phyloP scores from a whole-genome alignment of 1,140 invertebrate genomes.

The Carposina sasakii region DNA sequence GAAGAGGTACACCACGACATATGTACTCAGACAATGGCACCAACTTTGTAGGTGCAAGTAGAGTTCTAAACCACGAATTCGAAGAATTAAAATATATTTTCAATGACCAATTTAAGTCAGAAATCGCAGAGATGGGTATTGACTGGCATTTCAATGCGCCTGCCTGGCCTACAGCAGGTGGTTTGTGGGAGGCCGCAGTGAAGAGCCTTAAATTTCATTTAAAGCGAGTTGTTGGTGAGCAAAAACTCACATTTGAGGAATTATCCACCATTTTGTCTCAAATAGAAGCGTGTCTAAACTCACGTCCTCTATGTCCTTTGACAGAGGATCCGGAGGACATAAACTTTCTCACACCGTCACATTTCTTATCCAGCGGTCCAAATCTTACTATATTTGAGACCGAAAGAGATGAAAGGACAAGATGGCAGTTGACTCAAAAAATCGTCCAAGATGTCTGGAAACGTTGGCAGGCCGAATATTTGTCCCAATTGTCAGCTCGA shows the following conservation, averaged over 20 bases:
- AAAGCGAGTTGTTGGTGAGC: constrained; percentile 25
- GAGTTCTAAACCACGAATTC: constrained; percentile 4
- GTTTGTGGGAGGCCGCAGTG: constrained; percentile 25
- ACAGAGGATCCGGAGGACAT: constrained; percentile 15
- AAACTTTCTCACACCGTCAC: constrained; percentile 9
- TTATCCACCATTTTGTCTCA: constrained; percentile 26
- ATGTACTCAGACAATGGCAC: not conserved
- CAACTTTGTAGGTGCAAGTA: not conserved
- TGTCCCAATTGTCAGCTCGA: constrained; percentile 22
- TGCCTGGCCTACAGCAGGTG: constrained; percentile 34
- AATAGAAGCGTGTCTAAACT: not conserved
- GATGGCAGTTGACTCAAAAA: constrained; percentile 14
- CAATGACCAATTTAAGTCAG: not conserved
- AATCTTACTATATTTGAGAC: constrained; percentile 4
- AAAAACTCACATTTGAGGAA: constrained; percentile 9
- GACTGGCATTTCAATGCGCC: constrained; percentile 46
- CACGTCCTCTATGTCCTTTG: not conserved
- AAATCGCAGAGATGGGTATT: constrained; percentile 14
- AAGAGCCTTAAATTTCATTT: constrained; percentile 38
- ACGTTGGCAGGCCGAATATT: constrained; percentile 32
- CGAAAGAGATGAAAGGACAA: not conserved
- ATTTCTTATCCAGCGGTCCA: constrained; percentile 12
- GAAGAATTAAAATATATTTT: not conserved
- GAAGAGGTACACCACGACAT: not conserved
- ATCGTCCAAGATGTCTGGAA: constrained; percentile 33